These are phyloP conservation scores for Accipiter cooperii DNA, from an alignment of 2,113 vertebrate species.

Conservation along the genomic window DNA sequence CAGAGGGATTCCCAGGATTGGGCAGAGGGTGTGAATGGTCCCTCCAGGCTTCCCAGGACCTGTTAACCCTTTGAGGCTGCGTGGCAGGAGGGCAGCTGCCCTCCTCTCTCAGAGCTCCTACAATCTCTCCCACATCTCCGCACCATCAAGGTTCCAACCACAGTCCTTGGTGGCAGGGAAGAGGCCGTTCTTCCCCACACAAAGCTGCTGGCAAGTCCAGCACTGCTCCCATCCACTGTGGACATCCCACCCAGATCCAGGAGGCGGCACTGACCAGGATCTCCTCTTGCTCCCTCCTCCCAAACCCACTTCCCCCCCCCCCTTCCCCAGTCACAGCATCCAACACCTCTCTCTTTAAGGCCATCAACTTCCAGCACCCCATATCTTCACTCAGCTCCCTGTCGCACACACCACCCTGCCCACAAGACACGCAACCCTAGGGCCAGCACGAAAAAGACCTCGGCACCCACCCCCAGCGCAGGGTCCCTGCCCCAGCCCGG, in stretches of 20 bases:
- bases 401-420: rapidly evolving
- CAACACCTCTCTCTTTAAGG: not conserved
- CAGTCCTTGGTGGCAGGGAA: not conserved
- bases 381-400: not conserved
- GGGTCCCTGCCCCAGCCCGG: not conserved
- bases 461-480: not conserved
- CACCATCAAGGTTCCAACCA: not conserved
- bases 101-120: not conserved
- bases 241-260: not conserved
- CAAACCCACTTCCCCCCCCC: rapidly evolving
- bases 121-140: not conserved
- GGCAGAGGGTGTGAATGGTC: not conserved
- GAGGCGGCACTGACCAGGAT: rapidly evolving
- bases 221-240: rapidly evolving
- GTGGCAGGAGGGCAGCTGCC: not conserved
- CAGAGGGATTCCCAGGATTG: not conserved
- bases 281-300: not conserved
- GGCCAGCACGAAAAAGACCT: not conserved
- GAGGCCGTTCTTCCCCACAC: not conserved
- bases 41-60: not conserved
- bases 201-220: not conserved
- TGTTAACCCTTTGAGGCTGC: slow-evolving; percentile 35
- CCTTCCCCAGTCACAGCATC: rapidly evolving
- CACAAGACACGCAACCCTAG: not conserved
- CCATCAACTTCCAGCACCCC: not conserved